Base-by-base conservation (phyloP, 2,797 vertebrate species). In the Kryptopterus vitreolus region DNA sequence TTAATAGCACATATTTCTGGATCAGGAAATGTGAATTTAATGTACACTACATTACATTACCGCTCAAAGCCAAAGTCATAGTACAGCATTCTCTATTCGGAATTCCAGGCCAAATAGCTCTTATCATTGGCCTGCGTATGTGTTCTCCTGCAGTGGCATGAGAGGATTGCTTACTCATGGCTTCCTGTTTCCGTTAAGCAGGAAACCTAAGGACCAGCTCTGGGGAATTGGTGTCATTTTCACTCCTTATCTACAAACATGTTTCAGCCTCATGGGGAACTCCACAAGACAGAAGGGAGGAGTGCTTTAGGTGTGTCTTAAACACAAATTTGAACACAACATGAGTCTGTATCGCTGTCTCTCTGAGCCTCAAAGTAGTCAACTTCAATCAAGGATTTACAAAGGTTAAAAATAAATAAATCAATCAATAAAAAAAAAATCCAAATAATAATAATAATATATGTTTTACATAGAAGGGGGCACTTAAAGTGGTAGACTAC, bases 131-230 rank as follows among this genome's bases (percentile, higher is more conserved):
- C 1, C 3, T 73, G 57, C 15, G 61, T 63, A 74, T 29, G 18
- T 3, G 61, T 52, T 71, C 61, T 70, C 55, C n/a, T 43, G 78
- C 48, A 86, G 76, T 86, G 86, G 87, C 70, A 89, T 90, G 84
- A 88, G 7, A 84, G 82, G 89, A 93, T 93, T 90, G 91, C 89
- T 91, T 88, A 92, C 72, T 87, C 89, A 89, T 82, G n/a, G 85
- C 89, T 93, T 94, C 92, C 93, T 92, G 89, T 92, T 94, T 92
- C 92, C 86, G 77, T 85, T 79, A 46, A 46, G 84, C 90, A 92
- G 93, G 93, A 94, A 93, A 89, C 86, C 81, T 85, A 82, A 77
- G 86, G 76, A 86, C 87, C 88, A 88, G 88, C 87, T 90, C 87
- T 82, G 87, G 82, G 81, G 87, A 88, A 87, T 82, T 62, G 46